Base-by-base conservation (phyloP, 2,797 vertebrate genomes). In the Cephalopachus bancanus region DNA sequence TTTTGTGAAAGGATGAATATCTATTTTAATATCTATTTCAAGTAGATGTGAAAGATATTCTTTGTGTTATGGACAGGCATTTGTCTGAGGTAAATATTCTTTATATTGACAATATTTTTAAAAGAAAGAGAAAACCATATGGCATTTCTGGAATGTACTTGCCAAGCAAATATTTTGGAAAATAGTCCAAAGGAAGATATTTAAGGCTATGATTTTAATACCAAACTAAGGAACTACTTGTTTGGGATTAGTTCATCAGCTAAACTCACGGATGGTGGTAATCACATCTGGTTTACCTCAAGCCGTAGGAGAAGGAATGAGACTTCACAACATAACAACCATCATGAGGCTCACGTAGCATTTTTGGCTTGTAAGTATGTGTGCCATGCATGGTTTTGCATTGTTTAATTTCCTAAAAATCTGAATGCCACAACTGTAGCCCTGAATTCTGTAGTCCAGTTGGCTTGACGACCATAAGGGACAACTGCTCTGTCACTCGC, bases 51-150 rank as follows among this genome's bases (percentile, higher is more conserved):
- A 98, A 99, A 97, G 99, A 98, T 97, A 98, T 98, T 98, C 98
- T 99, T 97, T 99, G 99, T 98, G 98, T 98, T 97, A 98, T 98
- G 97, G 99, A 99, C 95, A 98, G 98, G 67, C 97, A 96, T 98
- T 98, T 98, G 91, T 98, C 98, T 79, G 98, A 99, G 99, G 99
- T 99, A 98, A 96, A 97, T 93, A 95, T 88, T 98, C 98, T 89
- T 95, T 90, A 85, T n/a, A 53, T 96, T 92, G 87, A n/a, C 60
- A 83, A 64, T 89, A 72, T 30, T 57, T 75, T 44, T 89, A 80
- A 83, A 49, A 59, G 65, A 65, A 26, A 83, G 19, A 96, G 55
- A 89, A 97, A 94, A 16, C 94, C 75, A 86, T 74, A 62, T 81
- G 92, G 71, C 74, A 93, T 96, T 94, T 72, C 55, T 96, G 84